phyloP scores from a whole-genome alignment of 2,888 invertebrate genomes.

The Synanthedon vespiformis region DNA sequence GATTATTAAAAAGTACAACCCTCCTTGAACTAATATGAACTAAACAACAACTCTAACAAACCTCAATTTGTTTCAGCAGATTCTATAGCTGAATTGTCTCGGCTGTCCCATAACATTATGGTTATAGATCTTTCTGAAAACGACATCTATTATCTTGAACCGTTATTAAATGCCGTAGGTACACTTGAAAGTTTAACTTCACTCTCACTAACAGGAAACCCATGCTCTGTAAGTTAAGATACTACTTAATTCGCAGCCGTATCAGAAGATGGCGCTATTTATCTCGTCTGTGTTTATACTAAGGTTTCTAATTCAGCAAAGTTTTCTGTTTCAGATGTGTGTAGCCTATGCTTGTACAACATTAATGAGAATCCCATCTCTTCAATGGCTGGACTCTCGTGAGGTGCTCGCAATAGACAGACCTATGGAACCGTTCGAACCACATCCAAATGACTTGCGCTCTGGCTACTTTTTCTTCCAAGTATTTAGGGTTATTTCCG shows the following conservation, averaged over 20 bases:
- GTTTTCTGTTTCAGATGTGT: conserved; percentile 35
- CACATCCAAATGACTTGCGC: conserved; percentile 43
- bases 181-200: conserved; percentile 43
- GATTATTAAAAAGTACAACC: too few species aligned
- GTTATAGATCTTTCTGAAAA: conserved; percentile 69
- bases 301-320: background rate
- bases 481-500: conserved; percentile 61
- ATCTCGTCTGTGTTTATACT: background rate
- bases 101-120: conserved; percentile 27
- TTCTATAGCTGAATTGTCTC: conserved; percentile 15
- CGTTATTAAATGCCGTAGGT: conserved; percentile 39
- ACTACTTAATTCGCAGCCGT: conserved; percentile 2
- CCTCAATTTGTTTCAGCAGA: background rate
- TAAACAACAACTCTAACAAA: background rate
- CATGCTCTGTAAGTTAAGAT: conserved; percentile 61
- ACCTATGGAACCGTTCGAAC: conserved; percentile 22
- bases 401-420: conserved; percentile 45
- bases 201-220: conserved; percentile 68
- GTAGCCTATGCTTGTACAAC: conserved; percentile 54
- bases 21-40: too few species aligned
- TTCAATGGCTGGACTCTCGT: conserved; percentile 64
- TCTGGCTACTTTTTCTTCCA: conserved; percentile 55
- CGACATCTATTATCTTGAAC: conserved; percentile 65
- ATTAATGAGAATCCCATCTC: conserved; percentile 37
- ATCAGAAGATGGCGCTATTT: conserved; percentile 30